Percentiles rank a stretch among this genome's conserved stretches.
Evolutionary conservation across 2,888 invertebrate genomes (phyloP).

Genomic region (Erebia palarica): DNA sequence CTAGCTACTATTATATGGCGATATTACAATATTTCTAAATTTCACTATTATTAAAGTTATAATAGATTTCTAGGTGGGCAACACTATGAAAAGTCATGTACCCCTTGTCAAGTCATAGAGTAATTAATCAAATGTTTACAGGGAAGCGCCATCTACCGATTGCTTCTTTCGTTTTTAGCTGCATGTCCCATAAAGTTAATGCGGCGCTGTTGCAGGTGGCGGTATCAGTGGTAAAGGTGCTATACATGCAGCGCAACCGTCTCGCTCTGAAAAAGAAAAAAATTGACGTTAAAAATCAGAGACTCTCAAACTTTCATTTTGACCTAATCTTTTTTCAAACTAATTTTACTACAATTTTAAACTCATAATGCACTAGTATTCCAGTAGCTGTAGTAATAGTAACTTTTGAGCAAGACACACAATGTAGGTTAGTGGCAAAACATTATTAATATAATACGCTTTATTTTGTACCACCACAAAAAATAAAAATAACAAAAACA

Average conservation of each 20-base stretch:
- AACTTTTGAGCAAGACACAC: too few species aligned
- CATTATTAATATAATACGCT: too few species aligned
- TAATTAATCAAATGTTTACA: too few species aligned
- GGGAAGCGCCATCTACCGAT: conserved; percentile 40
- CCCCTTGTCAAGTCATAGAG: too few species aligned
- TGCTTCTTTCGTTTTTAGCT: conserved; percentile 29
- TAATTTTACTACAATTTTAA: too few species aligned
- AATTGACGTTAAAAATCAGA: neutral
- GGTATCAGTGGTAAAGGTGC: conserved; percentile 70
- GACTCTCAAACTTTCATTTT: neutral
- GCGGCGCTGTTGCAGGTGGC: conserved; percentile 68
- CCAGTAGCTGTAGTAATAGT: too few species aligned
- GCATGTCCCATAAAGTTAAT: conserved; percentile 50
- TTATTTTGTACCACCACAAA: too few species aligned
- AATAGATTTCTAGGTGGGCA: conserved; percentile 20
- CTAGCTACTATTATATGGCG: conserved; percentile 33
- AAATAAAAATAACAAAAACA: too few species aligned
- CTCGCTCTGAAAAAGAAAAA: conserved; percentile 60
- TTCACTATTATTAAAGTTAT: conserved; percentile 18
- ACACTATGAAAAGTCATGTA: conserved; percentile 21
- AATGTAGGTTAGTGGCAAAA: too few species aligned
- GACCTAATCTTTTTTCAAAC: too few species aligned
- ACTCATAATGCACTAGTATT: too few species aligned
- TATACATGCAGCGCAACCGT: conserved; percentile 71
- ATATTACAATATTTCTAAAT: neutral